These are phyloP conservation scores for Beris morrisii DNA, from an alignment of 2,888 invertebrate species.

Conservation along the genomic window DNA sequence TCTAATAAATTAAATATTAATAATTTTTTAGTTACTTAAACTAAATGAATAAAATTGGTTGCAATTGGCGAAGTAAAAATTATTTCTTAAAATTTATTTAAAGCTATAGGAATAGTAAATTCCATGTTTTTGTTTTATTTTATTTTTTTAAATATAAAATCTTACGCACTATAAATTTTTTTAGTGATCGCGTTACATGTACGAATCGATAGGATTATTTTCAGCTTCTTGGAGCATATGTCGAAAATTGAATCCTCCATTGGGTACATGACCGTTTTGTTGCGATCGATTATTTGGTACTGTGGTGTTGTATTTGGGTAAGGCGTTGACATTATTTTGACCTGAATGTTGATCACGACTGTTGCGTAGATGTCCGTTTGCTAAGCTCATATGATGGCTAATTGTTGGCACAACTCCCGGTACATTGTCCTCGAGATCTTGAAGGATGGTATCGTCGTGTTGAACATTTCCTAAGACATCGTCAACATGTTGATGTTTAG, in stretches of 20 bases:
- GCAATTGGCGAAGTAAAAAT: too few relatives aligned
- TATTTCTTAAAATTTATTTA: too few relatives aligned
- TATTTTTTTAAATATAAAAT: too few relatives aligned
- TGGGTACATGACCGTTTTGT: slow-evolving; percentile 39
- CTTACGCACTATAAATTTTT: not conserved
- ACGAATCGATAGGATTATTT: slow-evolving; percentile 42
- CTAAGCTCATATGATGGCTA: slow-evolving; percentile 56
- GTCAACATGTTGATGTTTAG: slow-evolving; percentile 29
- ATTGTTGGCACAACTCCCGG: slow-evolving; percentile 57
- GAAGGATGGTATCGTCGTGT: slow-evolving; percentile 48
- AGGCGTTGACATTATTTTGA: slow-evolving; percentile 41
- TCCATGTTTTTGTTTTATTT: too few relatives aligned
- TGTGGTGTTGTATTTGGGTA: slow-evolving; percentile 30
- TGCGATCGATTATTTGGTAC: slow-evolving; percentile 29
- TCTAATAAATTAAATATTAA: too few relatives aligned
- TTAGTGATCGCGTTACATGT: slow-evolving; percentile 29
- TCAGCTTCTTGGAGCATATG: slow-evolving; percentile 55
- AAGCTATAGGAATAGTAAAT: too few relatives aligned
- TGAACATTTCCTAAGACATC: slow-evolving; percentile 11
- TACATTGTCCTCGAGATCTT: slow-evolving; percentile 54
- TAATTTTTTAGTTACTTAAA: too few relatives aligned
- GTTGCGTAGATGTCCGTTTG: slow-evolving; percentile 54
- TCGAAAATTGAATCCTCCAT: slow-evolving; percentile 51
- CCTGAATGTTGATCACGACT: slow-evolving; percentile 5
- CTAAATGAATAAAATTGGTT: too few relatives aligned